A percentile compares a stretch with the other conserved stretches of the same genome.
phyloP scores from a whole-genome alignment of 1,140 invertebrate species.

The Drosophila lacertosa region DNA sequence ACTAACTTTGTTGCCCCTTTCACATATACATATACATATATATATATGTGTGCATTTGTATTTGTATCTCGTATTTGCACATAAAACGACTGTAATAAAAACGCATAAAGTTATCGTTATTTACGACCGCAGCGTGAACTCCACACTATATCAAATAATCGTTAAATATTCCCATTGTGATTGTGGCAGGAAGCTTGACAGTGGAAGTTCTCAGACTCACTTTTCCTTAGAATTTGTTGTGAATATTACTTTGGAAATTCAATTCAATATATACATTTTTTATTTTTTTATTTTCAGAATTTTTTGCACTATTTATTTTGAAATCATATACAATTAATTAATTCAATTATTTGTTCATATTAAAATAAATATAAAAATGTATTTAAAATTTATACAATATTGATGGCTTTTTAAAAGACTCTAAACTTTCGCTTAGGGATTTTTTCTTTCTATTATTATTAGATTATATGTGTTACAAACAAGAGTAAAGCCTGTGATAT shows the following conservation, averaged over 20 bases:
- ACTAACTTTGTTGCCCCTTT: constrained; percentile 23
- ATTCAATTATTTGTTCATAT: too few species aligned
- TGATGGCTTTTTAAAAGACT: too few species aligned
- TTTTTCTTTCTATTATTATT: too few species aligned
- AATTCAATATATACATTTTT: background rate
- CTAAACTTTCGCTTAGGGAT: too few species aligned
- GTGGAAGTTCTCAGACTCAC: background rate
- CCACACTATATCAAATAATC: constrained; percentile 42
- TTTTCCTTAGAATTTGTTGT: background rate
- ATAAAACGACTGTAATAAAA: constrained; percentile 49
- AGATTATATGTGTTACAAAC: too few species aligned
- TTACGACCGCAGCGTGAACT: constrained; percentile 30
- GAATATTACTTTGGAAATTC: background rate
- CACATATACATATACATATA: constrained; percentile 25
- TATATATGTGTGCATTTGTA: constrained; percentile 12
- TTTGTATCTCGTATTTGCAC: constrained; percentile 30
- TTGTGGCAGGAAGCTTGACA: constrained; percentile 6
- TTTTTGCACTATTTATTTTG: too few species aligned
- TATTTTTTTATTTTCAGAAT: too few species aligned
- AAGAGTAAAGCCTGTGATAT: too few species aligned
- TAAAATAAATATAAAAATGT: too few species aligned
- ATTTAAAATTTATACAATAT: too few species aligned
- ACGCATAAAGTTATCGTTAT: constrained; percentile 43
- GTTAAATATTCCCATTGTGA: constrained; percentile 14
- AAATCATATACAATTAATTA: too few species aligned